Conservation (phyloP, 2,113 vertebrate species). For the Cygnus buccinator region DNA sequence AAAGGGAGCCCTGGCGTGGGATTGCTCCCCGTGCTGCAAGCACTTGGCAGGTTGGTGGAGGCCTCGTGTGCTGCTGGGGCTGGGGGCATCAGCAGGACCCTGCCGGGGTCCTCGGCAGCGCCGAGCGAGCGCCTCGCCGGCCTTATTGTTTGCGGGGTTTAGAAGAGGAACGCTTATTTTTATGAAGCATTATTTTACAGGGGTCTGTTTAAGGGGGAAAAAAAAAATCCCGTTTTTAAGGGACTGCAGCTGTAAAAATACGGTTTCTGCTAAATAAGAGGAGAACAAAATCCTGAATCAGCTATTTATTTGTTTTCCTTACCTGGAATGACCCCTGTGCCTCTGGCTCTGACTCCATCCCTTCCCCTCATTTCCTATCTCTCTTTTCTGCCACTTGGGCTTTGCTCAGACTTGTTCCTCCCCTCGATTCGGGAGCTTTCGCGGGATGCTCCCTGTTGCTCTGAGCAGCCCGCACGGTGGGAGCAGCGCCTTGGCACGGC, state of each 20-base stretch:
- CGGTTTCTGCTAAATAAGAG: constrained; percentile 59
- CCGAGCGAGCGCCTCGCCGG: rapidly evolving
- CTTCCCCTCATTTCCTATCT: not conserved
- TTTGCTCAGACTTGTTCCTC: not conserved
- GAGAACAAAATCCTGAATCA: constrained; percentile 72
- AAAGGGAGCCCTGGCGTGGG: not conserved
- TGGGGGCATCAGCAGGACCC: rapidly evolving
- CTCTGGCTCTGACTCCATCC: not conserved
- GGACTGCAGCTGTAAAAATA: constrained; percentile 83
- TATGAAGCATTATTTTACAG: constrained; percentile 74
- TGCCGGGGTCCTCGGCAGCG: not conserved
- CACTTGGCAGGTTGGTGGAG: not conserved
- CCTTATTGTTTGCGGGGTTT: constrained; percentile 7
- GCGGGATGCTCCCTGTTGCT: not conserved
- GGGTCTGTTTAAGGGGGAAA: constrained; percentile 73
- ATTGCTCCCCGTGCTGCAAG: not conserved
- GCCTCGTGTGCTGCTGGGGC: not conserved
- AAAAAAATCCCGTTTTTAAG: constrained; percentile 71
- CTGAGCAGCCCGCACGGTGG: rapidly evolving
- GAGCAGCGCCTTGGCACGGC: not conserved
- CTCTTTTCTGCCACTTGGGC: not conserved
- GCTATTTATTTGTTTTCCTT: constrained; percentile 69
- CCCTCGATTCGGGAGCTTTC: not conserved
- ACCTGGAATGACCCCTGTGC: constrained; percentile 52
- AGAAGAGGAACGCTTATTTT: constrained; percentile 71